Conservation (phyloP, 2,797 vertebrate genomes). For the Phrynocephalus forsythii region DNA sequence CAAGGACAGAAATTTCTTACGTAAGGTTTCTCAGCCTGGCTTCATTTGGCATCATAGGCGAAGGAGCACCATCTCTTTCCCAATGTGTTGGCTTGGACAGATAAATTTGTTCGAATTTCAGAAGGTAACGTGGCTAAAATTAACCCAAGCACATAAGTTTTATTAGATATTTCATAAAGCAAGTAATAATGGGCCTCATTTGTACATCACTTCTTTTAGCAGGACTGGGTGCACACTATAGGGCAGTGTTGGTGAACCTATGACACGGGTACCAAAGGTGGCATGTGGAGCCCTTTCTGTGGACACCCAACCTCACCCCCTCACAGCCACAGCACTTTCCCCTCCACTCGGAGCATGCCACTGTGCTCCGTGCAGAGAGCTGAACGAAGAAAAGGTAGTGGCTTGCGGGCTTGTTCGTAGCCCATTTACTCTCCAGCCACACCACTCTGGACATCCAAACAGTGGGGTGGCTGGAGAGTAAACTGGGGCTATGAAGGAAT, state of each 20-base stretch:
- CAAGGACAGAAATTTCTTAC: slow-evolving; percentile 76
- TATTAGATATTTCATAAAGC: background rate
- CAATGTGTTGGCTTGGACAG: slow-evolving; percentile 98
- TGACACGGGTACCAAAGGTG: too few relatives aligned
- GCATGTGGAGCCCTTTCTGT: too few relatives aligned
- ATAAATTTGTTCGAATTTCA: slow-evolving; percentile 99
- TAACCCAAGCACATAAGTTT: slow-evolving; percentile 43
- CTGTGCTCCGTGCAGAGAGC: too few relatives aligned
- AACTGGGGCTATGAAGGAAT: too few relatives aligned
- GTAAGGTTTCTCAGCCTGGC: slow-evolving; percentile 95
- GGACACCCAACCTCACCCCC: too few relatives aligned
- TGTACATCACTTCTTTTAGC: background rate
- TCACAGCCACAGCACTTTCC: too few relatives aligned
- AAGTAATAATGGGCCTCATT: background rate
- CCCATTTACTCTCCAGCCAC: too few relatives aligned
- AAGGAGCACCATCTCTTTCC: slow-evolving; percentile 98
- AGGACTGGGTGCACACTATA: background rate
- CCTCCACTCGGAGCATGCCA: too few relatives aligned
- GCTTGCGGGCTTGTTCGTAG: too few relatives aligned
- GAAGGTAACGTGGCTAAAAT: slow-evolving; percentile 91
- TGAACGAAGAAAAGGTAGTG: too few relatives aligned
- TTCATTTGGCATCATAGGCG: slow-evolving; percentile 99
- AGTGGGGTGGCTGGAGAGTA: too few relatives aligned
- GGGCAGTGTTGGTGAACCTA: background rate
- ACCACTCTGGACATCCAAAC: too few relatives aligned